Conservation (phyloP, 2,113 vertebrate species). For the Sceloporus undulatus region DNA sequence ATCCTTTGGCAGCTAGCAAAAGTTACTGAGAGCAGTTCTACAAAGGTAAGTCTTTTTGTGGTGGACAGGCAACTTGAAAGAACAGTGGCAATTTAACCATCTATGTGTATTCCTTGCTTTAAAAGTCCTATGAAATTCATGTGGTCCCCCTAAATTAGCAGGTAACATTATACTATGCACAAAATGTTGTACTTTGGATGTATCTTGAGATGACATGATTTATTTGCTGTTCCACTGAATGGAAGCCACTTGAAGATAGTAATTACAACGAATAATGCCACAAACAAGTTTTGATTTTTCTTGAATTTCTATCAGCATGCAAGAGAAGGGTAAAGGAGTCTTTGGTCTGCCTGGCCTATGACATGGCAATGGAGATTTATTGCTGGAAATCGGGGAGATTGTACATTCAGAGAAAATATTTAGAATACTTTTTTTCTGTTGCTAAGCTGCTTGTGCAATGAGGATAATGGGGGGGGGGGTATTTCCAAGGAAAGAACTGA, state of each 20-base stretch:
- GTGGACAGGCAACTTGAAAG: background rate
- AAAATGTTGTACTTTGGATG: no score
- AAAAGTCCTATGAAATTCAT: background rate
- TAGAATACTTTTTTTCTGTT: background rate
- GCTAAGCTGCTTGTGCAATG: background rate
- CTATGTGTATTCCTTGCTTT: no score
- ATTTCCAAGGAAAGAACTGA: no score
- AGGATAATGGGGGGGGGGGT: background rate
- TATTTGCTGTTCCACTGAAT: no score
- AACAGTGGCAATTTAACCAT: no score
- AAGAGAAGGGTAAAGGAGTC: no score
- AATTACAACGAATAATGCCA: background rate
- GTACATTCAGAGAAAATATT: background rate
- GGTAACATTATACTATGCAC: no score
- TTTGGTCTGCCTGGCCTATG: no score
- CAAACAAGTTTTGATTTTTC: background rate
- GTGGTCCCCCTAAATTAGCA: no score
- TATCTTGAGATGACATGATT: no score
- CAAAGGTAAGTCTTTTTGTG: slow-evolving; percentile 85
- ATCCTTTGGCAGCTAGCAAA: slow-evolving; percentile 98
- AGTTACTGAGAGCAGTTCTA: slow-evolving; percentile 92
- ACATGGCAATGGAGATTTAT: background rate
- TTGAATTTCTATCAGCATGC: background rate
- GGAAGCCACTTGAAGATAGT: background rate
- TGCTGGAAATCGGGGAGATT: background rate